phyloP scores from a whole-genome alignment of 2,888 invertebrate genomes.

The Rhodophaea formosa region DNA sequence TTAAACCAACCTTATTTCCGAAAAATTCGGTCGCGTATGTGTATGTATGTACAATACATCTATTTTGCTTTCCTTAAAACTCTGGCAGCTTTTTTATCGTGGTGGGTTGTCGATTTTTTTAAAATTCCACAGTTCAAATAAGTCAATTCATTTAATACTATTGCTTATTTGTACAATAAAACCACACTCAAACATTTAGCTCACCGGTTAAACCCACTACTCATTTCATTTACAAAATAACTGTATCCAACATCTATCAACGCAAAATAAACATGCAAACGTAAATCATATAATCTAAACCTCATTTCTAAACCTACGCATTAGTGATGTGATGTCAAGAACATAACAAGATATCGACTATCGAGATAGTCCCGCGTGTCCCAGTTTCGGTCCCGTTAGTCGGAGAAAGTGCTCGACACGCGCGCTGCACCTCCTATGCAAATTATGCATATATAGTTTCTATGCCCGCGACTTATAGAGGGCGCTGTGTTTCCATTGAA shows the following conservation, averaged over 20 bases:
- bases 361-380: constrained; percentile 48
- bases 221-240: background rate
- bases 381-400: constrained; percentile 71
- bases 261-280: background rate
- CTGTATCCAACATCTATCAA: background rate
- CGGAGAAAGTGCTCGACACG: constrained; percentile 65
- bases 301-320: constrained; percentile 11
- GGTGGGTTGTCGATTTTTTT: too few species aligned
- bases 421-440: constrained; percentile 68
- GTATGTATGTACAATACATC: too few species aligned
- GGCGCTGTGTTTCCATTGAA: constrained; percentile 23
- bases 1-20: too few species aligned
- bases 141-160: too few species aligned
- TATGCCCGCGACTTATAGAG: constrained; percentile 24
- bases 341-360: constrained; percentile 16
- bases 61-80: too few species aligned
- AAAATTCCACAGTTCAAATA: too few species aligned
- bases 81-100: too few species aligned
- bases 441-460: constrained; percentile 71
- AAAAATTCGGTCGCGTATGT: too few species aligned
- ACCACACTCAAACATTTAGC: background rate
- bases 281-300: constrained; percentile 3
- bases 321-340: constrained; percentile 17
- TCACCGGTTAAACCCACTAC: background rate
- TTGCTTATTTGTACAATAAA: too few species aligned